Percentiles rank a stretch among this genome's conserved stretches.
Evolutionary conservation across 53 echinoderm and acorn worm species (phyloP).

Genomic region (Glandiceps talaboti): DNA sequence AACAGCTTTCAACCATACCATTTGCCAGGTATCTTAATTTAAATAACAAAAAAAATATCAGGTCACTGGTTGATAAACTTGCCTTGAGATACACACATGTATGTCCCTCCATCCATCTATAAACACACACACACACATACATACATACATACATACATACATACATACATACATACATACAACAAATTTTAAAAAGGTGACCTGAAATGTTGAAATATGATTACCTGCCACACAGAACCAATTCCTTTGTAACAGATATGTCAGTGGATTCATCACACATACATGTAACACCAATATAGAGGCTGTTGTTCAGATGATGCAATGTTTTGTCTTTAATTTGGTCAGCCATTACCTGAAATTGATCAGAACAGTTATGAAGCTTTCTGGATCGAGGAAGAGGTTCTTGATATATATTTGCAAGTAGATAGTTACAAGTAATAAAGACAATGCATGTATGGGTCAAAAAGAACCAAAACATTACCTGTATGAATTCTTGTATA

Average conservation of each 20-base stretch:
- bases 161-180: too few species aligned
- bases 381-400: too few species aligned
- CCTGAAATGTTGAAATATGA: background rate
- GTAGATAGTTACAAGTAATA: too few species aligned
- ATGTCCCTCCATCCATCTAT: too few species aligned
- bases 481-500: slow-evolving; percentile 7
- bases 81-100: too few species aligned
- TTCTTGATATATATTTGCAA: too few species aligned
- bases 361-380: background rate
- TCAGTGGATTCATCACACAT: slow-evolving; percentile 25
- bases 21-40: background rate
- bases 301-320: background rate
- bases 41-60: too few species aligned
- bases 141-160: too few species aligned
- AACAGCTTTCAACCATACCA: background rate
- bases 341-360: background rate
- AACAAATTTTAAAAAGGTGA: background rate
- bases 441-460: background rate
- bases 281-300: background rate
- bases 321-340: background rate
- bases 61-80: background rate
- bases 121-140: too few species aligned
- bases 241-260: slow-evolving; percentile 22
- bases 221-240: slow-evolving; percentile 11
- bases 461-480: background rate